Conservation (phyloP, 2,888 invertebrate genomes). For the Mimumesa dahlbomi region DNA sequence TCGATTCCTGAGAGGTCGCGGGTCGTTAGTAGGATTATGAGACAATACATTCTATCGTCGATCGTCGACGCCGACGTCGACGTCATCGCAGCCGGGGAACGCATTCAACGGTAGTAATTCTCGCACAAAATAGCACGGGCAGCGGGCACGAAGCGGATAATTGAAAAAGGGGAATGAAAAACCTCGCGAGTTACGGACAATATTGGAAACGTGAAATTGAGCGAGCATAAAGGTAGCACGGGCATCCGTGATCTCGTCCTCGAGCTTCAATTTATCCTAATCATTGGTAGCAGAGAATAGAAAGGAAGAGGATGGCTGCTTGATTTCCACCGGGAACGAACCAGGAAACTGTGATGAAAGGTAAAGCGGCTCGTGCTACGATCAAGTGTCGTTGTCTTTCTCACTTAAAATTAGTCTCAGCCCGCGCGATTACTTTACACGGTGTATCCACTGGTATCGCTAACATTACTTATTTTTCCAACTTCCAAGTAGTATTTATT, state of each 20-base stretch:
- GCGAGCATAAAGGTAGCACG: slow-evolving; percentile 65
- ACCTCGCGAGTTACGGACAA: slow-evolving; percentile 55
- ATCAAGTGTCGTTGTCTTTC: slow-evolving; percentile 13
- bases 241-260: slow-evolving; percentile 18
- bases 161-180: slow-evolving; percentile 59
- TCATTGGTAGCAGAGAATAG: slow-evolving; percentile 57
- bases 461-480: too few species aligned
- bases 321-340: slow-evolving; percentile 72
- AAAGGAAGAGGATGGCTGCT: slow-evolving; percentile 38
- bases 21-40: slow-evolving; percentile 64
- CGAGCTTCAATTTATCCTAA: slow-evolving; percentile 73
- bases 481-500: too few species aligned
- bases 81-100: slow-evolving; percentile 17
- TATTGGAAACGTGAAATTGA: slow-evolving; percentile 72
- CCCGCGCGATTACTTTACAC: too few species aligned
- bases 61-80: slow-evolving; percentile 21
- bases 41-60: slow-evolving; percentile 51
- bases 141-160: slow-evolving; percentile 47
- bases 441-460: too few species aligned
- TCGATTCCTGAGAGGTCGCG: slow-evolving; percentile 34
- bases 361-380: slow-evolving; percentile 28
- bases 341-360: slow-evolving; percentile 34
- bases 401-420: slow-evolving; percentile 12
- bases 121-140: slow-evolving; percentile 53
- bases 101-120: slow-evolving; percentile 58